Base-by-base conservation (phyloP, 2,797 vertebrate genomes). In the Mareca penelope region DNA sequence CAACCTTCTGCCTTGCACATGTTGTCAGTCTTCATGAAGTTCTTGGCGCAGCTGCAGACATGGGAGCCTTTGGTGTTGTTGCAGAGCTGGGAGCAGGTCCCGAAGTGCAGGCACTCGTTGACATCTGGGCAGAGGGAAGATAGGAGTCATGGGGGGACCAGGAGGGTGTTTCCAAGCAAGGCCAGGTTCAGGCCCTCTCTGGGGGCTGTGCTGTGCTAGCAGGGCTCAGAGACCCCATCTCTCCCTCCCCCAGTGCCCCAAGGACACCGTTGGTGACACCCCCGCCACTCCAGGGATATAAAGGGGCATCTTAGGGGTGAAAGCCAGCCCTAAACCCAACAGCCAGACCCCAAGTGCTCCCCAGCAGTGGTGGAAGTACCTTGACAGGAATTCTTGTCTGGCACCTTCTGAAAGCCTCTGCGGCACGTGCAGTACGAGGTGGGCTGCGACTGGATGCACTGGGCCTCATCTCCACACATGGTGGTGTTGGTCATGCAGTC, bases 11-110 rank as follows among this genome's bases (percentile, higher is more conserved):
- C 99, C 93, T 99, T 99, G 98, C 99, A 99, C 95, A 98, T 99
- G 89, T 98, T 97, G 87, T 99, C 98, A 0, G 98, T 98, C 95
- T 98, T 98, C 97, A 98, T 98, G 97, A 99, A 99, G 97, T 99
- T 98, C 89, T 98, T 98, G 50, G 98, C 98, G 10, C 99, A 99
- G 97, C 98, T 99, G 97, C 99, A 99, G 95, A 99, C 96, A 80
- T 99, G 97, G 53, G 99, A 98, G 22, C 99, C 99, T 96, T 99
- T 99, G 10, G 98, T 99, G 98, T 99, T 99, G 97, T 99, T 99
- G 97, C 99, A 99, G 95, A 99, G 98, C 95, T 99, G 99, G 8
- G 99, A 99, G 96, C 99, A 99, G 75, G 98, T 97, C 35, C 98
- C 99, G 0, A 99, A 99, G 93, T 96, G 98, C 82, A 97, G 96